Evolutionary conservation across 2,113 vertebrate species (phyloP).

Genomic region (Microcebus griseorufus): DNA sequence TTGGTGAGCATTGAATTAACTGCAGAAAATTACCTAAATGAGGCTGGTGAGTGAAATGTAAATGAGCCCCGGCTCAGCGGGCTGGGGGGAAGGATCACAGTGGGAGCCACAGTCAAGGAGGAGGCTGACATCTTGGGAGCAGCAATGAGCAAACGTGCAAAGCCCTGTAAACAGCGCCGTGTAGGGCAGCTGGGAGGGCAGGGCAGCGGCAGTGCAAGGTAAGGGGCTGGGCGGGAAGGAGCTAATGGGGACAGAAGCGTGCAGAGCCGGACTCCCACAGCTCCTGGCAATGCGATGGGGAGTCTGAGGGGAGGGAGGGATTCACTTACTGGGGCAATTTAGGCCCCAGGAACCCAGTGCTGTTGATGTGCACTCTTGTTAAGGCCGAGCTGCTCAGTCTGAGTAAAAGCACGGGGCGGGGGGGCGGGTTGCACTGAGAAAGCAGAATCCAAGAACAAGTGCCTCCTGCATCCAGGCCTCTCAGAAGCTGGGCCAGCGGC

Average conservation of each 20-base stretch:
- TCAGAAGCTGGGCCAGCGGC: fast-evolving
- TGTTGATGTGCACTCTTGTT: not conserved
- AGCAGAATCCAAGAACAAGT: not conserved
- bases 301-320: not conserved
- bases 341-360: not conserved
- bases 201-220: not conserved
- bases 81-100: conserved; percentile 61
- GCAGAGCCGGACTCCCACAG: not conserved
- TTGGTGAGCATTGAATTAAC: conserved; percentile 75
- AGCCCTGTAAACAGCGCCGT: not conserved
- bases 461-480: not conserved
- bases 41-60: conserved; percentile 72
- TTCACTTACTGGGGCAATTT: no score
- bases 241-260: not conserved
- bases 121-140: conserved; percentile 35
- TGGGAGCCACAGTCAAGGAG: conserved; percentile 50
- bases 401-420: not conserved
- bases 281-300: not conserved
- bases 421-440: not conserved
- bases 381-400: not conserved
- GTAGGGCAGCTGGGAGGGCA: not conserved
- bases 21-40: conserved; percentile 77
- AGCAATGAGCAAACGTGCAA: conserved; percentile 12
- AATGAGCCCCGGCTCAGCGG: conserved; percentile 59
- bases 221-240: not conserved